Evolutionary conservation across 2,888 invertebrate genomes (phyloP).

Genomic region (Drosophila flavopinicola): DNA sequence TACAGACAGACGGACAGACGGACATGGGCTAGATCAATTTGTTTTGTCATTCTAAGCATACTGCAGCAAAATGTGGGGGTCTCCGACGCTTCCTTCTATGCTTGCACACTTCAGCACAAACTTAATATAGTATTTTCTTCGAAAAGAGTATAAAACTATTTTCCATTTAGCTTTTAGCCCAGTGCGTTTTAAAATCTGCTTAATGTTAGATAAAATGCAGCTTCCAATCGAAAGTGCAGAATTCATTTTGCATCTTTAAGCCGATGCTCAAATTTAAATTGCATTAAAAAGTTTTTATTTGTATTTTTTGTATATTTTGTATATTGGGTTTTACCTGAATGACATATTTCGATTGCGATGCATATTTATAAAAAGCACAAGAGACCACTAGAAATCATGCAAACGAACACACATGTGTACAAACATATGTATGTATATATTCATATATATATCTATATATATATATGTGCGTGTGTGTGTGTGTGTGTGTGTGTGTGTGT

Average conservation of each 20-base stretch:
- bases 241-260: background rate
- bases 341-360: conserved; percentile 64
- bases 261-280: background rate
- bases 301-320: conserved; percentile 2
- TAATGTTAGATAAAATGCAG: background rate
- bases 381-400: conserved; percentile 48
- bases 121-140: too few relatives aligned
- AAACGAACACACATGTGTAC: conserved; percentile 1
- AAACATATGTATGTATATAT: background rate
- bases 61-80: too few relatives aligned
- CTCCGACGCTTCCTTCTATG: too few relatives aligned
- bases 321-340: conserved; percentile 41
- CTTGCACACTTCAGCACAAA: too few relatives aligned
- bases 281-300: conserved; percentile 1
- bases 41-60: too few relatives aligned
- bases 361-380: conserved; percentile 58
- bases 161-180: background rate
- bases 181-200: background rate
- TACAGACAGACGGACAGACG: too few relatives aligned
- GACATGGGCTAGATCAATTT: too few relatives aligned
- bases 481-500: too few relatives aligned
- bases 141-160: too few relatives aligned
- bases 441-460: too few relatives aligned
- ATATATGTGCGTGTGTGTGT: too few relatives aligned
- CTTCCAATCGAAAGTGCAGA: conserved; percentile 1